A percentile compares a stretch with the other conserved stretches of the same genome.
phyloP scores from a whole-genome alignment of 2,888 invertebrate species.

The Congeria kusceri region DNA sequence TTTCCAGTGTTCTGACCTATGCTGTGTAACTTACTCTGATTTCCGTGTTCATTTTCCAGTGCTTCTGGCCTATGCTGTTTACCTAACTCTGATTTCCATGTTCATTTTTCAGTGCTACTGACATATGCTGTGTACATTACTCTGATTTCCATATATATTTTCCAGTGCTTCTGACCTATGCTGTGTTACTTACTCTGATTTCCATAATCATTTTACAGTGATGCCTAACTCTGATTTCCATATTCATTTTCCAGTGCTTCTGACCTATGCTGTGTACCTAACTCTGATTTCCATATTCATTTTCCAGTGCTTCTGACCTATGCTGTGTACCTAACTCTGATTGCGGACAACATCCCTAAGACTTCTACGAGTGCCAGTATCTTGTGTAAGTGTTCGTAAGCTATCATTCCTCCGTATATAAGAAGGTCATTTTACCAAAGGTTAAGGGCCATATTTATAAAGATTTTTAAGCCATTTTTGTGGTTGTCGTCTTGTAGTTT shows the following conservation, averaged over 20 bases:
- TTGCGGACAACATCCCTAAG: slow-evolving; percentile 62
- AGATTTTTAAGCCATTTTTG: no score
- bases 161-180: slow-evolving; percentile 65
- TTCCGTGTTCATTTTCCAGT: slow-evolving; percentile 50
- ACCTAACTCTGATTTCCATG: slow-evolving; percentile 59
- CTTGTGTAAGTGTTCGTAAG: slow-evolving; percentile 49
- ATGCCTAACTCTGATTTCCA: slow-evolving; percentile 62
- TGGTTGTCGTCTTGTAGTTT: no score
- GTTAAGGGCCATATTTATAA: no score
- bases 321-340: slow-evolving; percentile 66
- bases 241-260: slow-evolving; percentile 46
- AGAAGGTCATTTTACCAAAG: no score
- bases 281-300: slow-evolving; percentile 45
- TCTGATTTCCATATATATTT: slow-evolving; percentile 45
- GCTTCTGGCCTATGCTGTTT: slow-evolving; percentile 67
- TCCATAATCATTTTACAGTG: slow-evolving; percentile 50
- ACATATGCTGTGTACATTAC: slow-evolving; percentile 69
- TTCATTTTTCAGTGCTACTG: slow-evolving; percentile 53
- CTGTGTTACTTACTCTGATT: slow-evolving; percentile 65
- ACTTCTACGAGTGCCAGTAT: slow-evolving; percentile 60
- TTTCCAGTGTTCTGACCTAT: slow-evolving; percentile 59
- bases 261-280: slow-evolving; percentile 62
- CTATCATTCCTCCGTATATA: no score
- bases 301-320: slow-evolving; percentile 64
- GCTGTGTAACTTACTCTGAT: slow-evolving; percentile 62